Conservation (phyloP, 2,888 invertebrate genomes). For the Sphinx pinastri region DNA sequence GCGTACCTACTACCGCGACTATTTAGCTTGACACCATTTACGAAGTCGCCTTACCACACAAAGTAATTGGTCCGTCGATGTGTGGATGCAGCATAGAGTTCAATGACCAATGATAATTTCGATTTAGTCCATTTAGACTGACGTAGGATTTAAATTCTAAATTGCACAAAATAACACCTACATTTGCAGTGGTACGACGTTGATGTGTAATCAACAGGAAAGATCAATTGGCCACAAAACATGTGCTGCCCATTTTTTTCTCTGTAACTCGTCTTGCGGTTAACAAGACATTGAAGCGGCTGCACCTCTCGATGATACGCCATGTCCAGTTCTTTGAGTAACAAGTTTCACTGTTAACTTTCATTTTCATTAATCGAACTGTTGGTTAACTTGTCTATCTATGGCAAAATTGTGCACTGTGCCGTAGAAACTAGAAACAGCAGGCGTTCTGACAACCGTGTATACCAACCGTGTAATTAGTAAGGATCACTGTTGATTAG, state of each 20-base stretch:
- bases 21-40: too few relatives aligned
- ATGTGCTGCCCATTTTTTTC: not conserved
- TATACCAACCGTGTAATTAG: not conserved
- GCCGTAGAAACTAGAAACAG: conserved; percentile 2
- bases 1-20: too few relatives aligned
- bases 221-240: not conserved
- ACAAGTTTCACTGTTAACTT: conserved; percentile 24
- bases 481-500: not conserved
- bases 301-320: not conserved
- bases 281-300: not conserved
- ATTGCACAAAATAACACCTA: conserved; percentile 1
- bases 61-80: conserved; percentile 5
- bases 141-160: conserved; percentile 13
- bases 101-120: conserved; percentile 51
- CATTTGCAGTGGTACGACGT: not conserved
- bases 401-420: conserved; percentile 10
- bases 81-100: conserved; percentile 39
- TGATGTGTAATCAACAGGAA: not conserved
- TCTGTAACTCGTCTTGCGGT: not conserved
- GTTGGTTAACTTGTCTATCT: not conserved
- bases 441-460: not conserved
- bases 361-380: conserved; percentile 15
- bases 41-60: too few relatives aligned
- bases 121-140: conserved; percentile 47
- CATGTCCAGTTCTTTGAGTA: conserved; percentile 8